Evolutionary conservation across 2,113 vertebrate species (phyloP).

Genomic region (Chaenogobius annularis): DNA sequence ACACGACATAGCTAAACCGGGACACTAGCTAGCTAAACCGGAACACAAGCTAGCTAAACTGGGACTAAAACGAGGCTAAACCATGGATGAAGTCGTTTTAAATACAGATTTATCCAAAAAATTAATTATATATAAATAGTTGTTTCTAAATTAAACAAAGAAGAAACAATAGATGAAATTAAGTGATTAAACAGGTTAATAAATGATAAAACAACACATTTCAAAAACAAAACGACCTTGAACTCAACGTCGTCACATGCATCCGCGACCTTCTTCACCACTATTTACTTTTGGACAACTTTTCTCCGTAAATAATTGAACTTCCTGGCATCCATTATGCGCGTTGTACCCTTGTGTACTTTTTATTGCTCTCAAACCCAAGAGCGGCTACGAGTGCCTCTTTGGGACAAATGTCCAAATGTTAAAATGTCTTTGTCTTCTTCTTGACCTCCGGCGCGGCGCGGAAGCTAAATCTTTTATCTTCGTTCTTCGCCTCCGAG

Average conservation of each 20-base stretch:
- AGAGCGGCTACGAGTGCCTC: neutral
- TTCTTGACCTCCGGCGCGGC: neutral
- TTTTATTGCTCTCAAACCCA: neutral
- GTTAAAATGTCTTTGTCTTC: neutral
- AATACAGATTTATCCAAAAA: no score
- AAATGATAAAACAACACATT: no score
- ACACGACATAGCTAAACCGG: no score
- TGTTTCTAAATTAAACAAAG: no score
- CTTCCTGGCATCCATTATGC: neutral
- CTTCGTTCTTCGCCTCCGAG: neutral
- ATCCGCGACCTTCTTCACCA: neutral
- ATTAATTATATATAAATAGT: no score
- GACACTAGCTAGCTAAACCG: no score
- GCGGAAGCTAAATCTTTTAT: neutral
- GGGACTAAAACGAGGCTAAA: no score
- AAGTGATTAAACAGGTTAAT: no score
- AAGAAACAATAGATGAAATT: no score
- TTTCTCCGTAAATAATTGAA: neutral
- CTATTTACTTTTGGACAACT: neutral
- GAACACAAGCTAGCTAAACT: no score
- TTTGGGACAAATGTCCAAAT: neutral
- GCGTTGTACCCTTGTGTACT: neutral
- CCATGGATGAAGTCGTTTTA: no score
- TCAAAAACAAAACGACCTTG: neutral
- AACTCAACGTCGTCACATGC: neutral